These are phyloP conservation scores for Rhagologus leucostigma DNA, from an alignment of 2,113 vertebrate species.

Conservation along the genomic window DNA sequence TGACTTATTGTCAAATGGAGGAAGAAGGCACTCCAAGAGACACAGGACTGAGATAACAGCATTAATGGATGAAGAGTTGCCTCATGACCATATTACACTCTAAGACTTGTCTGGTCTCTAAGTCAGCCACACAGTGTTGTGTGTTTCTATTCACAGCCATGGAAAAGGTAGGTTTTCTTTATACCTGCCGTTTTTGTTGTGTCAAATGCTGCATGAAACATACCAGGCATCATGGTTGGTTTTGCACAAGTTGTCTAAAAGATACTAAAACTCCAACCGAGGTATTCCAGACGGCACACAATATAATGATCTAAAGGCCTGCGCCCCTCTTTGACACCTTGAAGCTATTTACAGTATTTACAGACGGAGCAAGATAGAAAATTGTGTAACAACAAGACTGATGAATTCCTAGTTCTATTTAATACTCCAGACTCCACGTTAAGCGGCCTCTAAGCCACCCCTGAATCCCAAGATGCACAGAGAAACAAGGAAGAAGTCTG, in stretches of 20 bases:
- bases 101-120: not conserved
- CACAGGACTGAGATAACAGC: not conserved
- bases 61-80: not conserved
- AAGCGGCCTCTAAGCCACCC: not conserved
- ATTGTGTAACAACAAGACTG: not conserved
- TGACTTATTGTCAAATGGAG: not conserved
- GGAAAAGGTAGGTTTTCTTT: not conserved
- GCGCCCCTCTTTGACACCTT: not conserved
- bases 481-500: not conserved
- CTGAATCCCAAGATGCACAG: not conserved
- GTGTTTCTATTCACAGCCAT: not conserved
- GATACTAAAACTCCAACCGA: fast-evolving
- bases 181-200: not conserved
- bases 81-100: not conserved
- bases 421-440: not conserved
- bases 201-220: not conserved
- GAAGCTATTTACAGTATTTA: not conserved
- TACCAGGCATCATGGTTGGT: fast-evolving
- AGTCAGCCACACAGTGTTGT: not conserved
- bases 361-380: not conserved
- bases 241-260: not conserved
- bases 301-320: not conserved
- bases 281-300: not conserved
- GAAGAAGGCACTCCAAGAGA: not conserved
- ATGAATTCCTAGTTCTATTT: not conserved